Conservation (phyloP, 2,888 invertebrate genomes). For the Psylliodes chrysocephalus region DNA sequence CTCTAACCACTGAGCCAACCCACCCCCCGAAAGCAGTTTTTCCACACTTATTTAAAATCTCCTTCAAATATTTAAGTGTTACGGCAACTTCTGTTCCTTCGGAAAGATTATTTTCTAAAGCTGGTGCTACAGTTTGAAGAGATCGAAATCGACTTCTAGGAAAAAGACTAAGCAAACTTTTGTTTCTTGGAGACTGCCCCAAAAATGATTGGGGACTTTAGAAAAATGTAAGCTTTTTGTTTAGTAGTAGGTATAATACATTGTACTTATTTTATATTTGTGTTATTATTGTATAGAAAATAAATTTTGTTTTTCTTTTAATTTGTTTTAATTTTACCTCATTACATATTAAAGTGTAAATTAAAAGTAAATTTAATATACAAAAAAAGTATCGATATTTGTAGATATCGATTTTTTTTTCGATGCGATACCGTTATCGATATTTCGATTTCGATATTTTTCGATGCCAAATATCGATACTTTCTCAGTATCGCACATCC, state of each 20-base stretch:
- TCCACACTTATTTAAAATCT: neutral
- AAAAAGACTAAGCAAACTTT: neutral
- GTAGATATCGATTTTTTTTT: no score
- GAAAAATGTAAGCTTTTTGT: neutral
- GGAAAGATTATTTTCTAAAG: conserved; percentile 16
- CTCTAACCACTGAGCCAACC: no score
- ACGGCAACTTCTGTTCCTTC: conserved; percentile 10
- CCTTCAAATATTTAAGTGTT: neutral
- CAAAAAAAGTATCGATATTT: no score
- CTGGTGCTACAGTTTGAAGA: conserved; percentile 1
- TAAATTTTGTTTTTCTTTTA: no score
- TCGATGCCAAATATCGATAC: no score
- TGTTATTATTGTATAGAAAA: no score
- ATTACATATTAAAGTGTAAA: no score
- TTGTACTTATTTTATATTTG: neutral
- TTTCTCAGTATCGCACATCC: no score
- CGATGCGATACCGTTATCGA: no score
- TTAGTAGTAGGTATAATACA: neutral
- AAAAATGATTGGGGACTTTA: conserved; percentile 1
- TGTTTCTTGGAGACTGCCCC: neutral
- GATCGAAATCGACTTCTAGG: conserved; percentile 5
- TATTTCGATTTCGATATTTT: no score
- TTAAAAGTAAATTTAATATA: no score
- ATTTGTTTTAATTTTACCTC: no score
- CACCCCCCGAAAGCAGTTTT: neutral